Evolutionary conservation across 2,888 invertebrate species (phyloP).

Genomic region (Aspidapion aeneum): DNA sequence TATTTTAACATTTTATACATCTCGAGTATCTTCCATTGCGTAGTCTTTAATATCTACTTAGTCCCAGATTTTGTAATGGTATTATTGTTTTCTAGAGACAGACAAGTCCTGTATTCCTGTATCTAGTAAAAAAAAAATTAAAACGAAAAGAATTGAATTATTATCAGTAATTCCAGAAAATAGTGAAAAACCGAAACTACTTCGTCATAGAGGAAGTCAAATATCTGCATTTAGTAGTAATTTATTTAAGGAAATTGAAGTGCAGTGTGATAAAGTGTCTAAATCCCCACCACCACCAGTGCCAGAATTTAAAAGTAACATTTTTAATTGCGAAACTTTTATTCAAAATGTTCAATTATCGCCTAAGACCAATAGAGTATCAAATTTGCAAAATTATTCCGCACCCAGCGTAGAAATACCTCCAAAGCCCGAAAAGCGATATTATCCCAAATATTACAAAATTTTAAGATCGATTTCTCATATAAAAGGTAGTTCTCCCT

Average conservation of each 20-base stretch:
- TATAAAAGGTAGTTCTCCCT: background rate
- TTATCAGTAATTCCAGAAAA: constrained; percentile 24
- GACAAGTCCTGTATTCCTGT: too few species aligned
- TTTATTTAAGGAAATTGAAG: background rate
- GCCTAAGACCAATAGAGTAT: background rate
- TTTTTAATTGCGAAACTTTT: constrained; percentile 18
- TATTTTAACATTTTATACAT: too few species aligned
- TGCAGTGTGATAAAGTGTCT: background rate
- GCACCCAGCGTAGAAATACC: constrained; percentile 17
- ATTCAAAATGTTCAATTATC: constrained; percentile 9
- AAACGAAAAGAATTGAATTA: constrained; percentile 22
- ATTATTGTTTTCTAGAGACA: too few species aligned
- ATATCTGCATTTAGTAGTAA: background rate
- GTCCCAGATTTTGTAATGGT: too few species aligned
- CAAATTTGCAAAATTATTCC: background rate
- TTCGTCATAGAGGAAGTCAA: background rate
- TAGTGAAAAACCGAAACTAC: constrained; percentile 11
- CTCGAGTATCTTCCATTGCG: too few species aligned
- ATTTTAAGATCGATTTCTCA: background rate
- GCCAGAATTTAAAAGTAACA: background rate
- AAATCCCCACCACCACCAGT: background rate
- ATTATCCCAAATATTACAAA: constrained; percentile 1
- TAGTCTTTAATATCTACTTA: too few species aligned
- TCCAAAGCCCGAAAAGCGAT: constrained; percentile 13
- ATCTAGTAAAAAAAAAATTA: constrained; percentile 15